Percentiles rank a stretch among this genome's conserved stretches.
These are phyloP conservation scores for Harmothoe impar DNA, from an alignment of 2,888 invertebrate species.

Conservation along the genomic window DNA sequence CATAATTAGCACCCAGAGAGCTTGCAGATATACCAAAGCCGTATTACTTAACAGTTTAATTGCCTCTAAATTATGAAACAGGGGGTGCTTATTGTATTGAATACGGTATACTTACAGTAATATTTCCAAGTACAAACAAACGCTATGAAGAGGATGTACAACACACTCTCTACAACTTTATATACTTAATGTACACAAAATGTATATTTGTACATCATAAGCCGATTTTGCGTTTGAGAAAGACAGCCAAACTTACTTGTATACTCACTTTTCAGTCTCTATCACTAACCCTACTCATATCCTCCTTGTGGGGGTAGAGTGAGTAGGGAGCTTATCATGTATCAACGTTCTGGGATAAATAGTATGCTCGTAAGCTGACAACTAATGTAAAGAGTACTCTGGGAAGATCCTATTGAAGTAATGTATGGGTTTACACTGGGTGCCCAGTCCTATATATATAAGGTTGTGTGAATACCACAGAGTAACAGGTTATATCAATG, in stretches of 20 bases:
- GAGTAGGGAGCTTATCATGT: too few species aligned
- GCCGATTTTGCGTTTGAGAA: neutral
- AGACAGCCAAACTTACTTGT: neutral
- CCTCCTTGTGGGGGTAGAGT: too few species aligned
- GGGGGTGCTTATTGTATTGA: too few species aligned
- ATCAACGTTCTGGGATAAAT: neutral
- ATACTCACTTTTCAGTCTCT: neutral
- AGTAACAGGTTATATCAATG: too few species aligned
- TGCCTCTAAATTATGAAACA: too few species aligned
- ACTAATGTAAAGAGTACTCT: neutral
- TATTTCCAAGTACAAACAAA: too few species aligned
- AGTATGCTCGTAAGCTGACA: neutral
- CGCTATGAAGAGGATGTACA: too few species aligned
- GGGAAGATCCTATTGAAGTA: neutral
- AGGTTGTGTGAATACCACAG: neutral
- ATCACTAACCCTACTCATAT: neutral
- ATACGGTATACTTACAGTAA: too few species aligned
- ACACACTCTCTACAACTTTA: too few species aligned
- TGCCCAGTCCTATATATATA: neutral
- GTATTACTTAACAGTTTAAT: too few species aligned
- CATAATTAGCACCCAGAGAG: neutral
- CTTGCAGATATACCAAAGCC: neutral
- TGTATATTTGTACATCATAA: too few species aligned
- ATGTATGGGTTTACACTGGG: neutral
- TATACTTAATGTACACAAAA: too few species aligned